These are phyloP conservation scores for Pseudobourletiella spinata DNA, from an alignment of 1,140 invertebrate species.

Conservation along the genomic window DNA sequence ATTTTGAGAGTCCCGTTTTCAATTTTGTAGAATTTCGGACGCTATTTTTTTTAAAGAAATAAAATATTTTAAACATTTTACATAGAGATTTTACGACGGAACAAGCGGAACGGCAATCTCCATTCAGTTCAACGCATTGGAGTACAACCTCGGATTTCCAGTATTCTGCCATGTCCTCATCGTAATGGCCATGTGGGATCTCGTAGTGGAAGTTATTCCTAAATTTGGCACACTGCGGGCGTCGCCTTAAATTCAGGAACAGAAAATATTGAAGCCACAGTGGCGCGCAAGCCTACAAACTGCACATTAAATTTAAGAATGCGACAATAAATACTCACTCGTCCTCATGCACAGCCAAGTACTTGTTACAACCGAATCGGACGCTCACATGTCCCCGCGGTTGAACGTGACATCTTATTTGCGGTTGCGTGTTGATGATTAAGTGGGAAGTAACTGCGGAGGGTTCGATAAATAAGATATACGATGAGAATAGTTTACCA, in stretches of 20 bases:
- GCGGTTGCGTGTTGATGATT: not conserved
- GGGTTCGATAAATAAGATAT: not conserved
- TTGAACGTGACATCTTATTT: slow-evolving; percentile 25
- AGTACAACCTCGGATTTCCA: slow-evolving; percentile 11
- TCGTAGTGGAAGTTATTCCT: slow-evolving; percentile 8
- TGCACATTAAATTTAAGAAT: not conserved
- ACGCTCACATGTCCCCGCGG: not conserved
- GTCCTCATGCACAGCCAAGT: slow-evolving; percentile 19
- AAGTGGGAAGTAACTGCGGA: slow-evolving; percentile 12
- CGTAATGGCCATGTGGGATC: not conserved
- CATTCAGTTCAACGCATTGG: not conserved
- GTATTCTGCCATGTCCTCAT: slow-evolving; percentile 8
- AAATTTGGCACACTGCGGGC: slow-evolving; percentile 17
- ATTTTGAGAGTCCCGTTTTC: not conserved
- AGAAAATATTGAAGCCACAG: not conserved
- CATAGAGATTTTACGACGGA: not conserved
- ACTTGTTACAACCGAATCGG: slow-evolving; percentile 15
- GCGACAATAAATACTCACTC: not conserved
- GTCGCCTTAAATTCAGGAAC: not conserved
- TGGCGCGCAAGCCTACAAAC: not conserved
- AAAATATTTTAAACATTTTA: not conserved
- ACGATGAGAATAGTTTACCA: not conserved
- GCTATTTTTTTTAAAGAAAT: not conserved
- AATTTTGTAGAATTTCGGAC: slow-evolving; percentile 10
- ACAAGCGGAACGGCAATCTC: not conserved